Conservation (phyloP, 2,888 invertebrate genomes). For the Machimus atricapillus region DNA sequence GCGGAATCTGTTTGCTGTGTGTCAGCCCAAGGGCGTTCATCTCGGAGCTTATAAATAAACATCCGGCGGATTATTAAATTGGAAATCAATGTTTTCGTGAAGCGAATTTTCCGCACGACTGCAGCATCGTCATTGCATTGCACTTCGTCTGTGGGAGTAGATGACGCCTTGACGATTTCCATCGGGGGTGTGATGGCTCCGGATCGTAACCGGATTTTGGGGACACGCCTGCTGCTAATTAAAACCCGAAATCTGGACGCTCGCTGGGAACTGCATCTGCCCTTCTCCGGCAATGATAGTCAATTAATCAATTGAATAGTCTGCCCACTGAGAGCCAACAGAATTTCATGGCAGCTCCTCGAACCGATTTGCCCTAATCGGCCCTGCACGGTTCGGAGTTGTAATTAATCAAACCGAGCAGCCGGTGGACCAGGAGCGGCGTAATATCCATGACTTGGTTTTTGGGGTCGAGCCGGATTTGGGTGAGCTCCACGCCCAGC, state of each 20-base stretch:
- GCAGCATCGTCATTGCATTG: neutral
- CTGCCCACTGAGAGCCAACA: neutral
- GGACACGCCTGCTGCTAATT: neutral
- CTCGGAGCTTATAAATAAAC: neutral
- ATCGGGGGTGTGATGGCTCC: neutral
- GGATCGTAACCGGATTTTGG: neutral
- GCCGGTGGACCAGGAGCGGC: neutral
- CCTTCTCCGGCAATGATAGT: neutral
- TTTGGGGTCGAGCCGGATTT: neutral
- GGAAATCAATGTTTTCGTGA: conserved; percentile 6
- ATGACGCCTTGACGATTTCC: neutral
- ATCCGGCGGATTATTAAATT: conserved; percentile 17
- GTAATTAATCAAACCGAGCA: conserved; percentile 9
- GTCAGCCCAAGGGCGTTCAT: neutral
- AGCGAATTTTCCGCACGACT: neutral
- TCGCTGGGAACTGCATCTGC: neutral
- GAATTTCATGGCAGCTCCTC: neutral
- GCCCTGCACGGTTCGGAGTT: neutral
- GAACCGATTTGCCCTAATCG: neutral
- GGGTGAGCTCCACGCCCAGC: neutral
- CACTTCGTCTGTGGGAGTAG: neutral
- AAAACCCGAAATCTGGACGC: neutral
- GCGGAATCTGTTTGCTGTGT: neutral
- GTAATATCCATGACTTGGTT: conserved; percentile 27
- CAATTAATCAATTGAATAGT: conserved; percentile 28